Percentiles rank a stretch among this genome's conserved stretches.
Conservation (phyloP, 2,888 invertebrate genomes). For the Dolichopus griseipennis region DNA sequence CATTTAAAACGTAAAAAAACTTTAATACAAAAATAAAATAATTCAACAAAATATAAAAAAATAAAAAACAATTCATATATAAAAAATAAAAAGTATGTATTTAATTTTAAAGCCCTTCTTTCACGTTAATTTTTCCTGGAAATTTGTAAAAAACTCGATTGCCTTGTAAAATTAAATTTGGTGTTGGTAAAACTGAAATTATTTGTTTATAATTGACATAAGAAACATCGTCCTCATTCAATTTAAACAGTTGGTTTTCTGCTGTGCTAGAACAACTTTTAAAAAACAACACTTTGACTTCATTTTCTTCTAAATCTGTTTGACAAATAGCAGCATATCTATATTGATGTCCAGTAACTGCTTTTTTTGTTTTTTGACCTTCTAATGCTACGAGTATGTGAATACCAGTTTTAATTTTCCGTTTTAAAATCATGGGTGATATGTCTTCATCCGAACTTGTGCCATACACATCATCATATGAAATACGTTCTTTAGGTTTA, state of each 20-base stretch:
- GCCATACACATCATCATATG: no score
- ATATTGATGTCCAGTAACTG: constrained; percentile 13
- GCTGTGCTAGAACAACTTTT: constrained; percentile 10
- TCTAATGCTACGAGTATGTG: constrained; percentile 15
- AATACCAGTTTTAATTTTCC: constrained; percentile 16
- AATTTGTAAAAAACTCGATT: neutral
- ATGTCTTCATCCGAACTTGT: constrained; percentile 11
- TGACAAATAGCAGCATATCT: constrained; percentile 18
- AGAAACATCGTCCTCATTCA: constrained; percentile 16
- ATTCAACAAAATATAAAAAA: no score
- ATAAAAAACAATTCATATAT: no score
- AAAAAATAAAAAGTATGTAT: no score
- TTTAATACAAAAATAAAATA: no score
- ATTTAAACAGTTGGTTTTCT: constrained; percentile 17
- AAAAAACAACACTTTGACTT: constrained; percentile 15
- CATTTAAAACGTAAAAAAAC: no score
- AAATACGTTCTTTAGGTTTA: no score
- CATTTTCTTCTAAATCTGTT: constrained; percentile 7
- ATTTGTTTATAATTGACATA: neutral
- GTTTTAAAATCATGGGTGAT: constrained; percentile 5
- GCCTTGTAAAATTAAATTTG: neutral
- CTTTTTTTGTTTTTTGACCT: constrained; percentile 14
- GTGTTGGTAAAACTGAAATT: neutral
- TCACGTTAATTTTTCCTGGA: neutral
- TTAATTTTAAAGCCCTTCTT: no score